Percentiles rank a stretch among this genome's conserved stretches.
These are phyloP conservation scores for Lepisosteus osseus DNA, from an alignment of 2,113 vertebrate species.

Conservation along the genomic window DNA sequence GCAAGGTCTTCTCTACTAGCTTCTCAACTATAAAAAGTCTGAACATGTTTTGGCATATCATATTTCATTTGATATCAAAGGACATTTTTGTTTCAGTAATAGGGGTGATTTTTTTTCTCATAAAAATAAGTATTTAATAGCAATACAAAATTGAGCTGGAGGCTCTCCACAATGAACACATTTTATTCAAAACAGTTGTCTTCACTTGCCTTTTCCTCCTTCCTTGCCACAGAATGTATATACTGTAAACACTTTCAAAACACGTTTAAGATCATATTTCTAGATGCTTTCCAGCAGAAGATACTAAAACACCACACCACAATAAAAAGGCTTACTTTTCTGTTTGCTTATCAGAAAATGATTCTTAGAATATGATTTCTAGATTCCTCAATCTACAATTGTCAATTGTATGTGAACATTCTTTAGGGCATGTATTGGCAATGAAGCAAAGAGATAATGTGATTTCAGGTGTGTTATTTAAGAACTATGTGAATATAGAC, in stretches of 20 bases:
- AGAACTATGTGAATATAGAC: not conserved
- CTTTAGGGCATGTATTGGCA: not conserved
- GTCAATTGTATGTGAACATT: no score
- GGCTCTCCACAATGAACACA: no score
- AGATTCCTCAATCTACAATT: not conserved
- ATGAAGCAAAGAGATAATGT: not conserved
- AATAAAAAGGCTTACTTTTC: not conserved
- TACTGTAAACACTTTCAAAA: not conserved
- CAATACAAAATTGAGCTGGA: no score
- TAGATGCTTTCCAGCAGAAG: no score
- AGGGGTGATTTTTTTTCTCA: no score
- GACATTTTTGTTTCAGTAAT: no score
- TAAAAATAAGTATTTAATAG: no score
- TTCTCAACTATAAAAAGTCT: no score
- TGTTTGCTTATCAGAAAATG: not conserved
- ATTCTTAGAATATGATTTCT: not conserved
- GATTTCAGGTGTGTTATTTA: not conserved
- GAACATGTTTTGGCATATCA: no score
- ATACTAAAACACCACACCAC: no score
- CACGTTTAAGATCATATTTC: not conserved
- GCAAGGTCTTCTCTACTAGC: no score
- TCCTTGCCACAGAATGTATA: not conserved
- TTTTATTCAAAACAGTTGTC: not conserved
- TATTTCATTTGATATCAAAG: no score
- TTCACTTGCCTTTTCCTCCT: not conserved